A percentile compares a stretch with the other conserved stretches of the same genome.
Evolutionary conservation across 1,140 invertebrate species (phyloP).

Genomic region (Zaprionus inermis): DNA sequence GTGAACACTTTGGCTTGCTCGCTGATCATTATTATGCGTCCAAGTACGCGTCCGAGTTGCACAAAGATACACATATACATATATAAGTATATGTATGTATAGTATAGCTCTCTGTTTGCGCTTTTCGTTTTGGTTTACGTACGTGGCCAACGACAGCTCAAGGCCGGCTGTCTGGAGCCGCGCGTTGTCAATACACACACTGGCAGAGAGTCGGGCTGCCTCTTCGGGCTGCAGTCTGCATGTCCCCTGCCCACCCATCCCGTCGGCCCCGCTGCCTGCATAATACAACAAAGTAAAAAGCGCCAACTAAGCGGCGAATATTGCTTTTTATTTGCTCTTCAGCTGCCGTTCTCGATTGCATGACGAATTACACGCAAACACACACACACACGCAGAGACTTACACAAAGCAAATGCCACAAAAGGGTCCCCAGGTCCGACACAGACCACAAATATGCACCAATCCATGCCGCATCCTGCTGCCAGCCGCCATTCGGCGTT

Average conservation of each 20-base stretch:
- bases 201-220: constrained; percentile 17
- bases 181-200: background rate
- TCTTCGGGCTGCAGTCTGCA: background rate
- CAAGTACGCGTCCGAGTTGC: constrained; percentile 57
- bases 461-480: constrained; percentile 46
- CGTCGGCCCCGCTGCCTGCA: constrained; percentile 27
- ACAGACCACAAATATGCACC: constrained; percentile 70
- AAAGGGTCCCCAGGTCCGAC: constrained; percentile 22
- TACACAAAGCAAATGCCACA: constrained; percentile 45
- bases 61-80: background rate
- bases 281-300: constrained; percentile 60
- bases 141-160: constrained; percentile 74
- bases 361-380: constrained; percentile 64
- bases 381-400: constrained; percentile 5
- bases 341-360: constrained; percentile 54
- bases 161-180: constrained; percentile 71
- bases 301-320: constrained; percentile 72
- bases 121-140: constrained; percentile 64
- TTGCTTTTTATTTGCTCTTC: constrained; percentile 52
- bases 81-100: background rate
- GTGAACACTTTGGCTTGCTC: constrained; percentile 51
- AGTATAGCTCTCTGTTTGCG: constrained; percentile 20
- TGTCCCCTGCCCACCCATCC: background rate
- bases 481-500: background rate
- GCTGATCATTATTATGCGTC: constrained; percentile 69